phyloP scores from a whole-genome alignment of 2,113 vertebrate genomes.

The Phrynosoma blainvillii region DNA sequence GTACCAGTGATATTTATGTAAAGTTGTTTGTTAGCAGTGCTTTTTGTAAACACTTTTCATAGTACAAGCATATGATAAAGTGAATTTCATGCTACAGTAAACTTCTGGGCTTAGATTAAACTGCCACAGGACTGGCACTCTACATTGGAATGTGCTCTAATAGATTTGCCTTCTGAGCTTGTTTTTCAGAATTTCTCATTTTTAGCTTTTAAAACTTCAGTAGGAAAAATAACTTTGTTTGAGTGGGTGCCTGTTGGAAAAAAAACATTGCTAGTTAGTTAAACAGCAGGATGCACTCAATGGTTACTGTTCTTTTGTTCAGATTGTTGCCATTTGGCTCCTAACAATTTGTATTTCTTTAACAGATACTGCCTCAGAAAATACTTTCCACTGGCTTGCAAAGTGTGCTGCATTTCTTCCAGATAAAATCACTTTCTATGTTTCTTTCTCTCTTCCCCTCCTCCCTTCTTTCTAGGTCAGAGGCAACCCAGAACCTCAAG shows the following conservation, averaged over 20 bases:
- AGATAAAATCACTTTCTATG: conserved; percentile 48
- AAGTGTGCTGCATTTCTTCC: conserved; percentile 63
- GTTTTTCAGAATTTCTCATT: background rate
- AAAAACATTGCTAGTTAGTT: conserved; percentile 44
- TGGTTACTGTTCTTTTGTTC: conserved; percentile 40
- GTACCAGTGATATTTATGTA: background rate
- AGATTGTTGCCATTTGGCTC: conserved; percentile 65
- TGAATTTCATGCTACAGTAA: background rate
- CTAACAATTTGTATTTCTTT: conserved; percentile 50
- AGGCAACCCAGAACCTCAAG: conserved; percentile 87
- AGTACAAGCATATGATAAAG: background rate
- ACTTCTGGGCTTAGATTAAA: conserved; percentile 7
- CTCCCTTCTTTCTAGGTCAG: conserved; percentile 79
- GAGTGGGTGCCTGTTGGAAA: conserved; percentile 5
- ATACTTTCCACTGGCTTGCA: conserved; percentile 62
- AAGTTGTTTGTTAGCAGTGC: background rate
- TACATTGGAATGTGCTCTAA: background rate
- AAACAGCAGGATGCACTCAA: conserved; percentile 44
- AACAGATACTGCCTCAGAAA: conserved; percentile 60
- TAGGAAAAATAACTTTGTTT: conserved; percentile 4
- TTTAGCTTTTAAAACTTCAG: background rate
- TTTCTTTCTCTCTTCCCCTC: conserved; percentile 29
- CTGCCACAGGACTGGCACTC: background rate
- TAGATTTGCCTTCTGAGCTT: background rate
- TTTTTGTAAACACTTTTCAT: background rate